Evolutionary conservation across 2,888 invertebrate species (phyloP).

Genomic region (Petrophora chlorosata): DNA sequence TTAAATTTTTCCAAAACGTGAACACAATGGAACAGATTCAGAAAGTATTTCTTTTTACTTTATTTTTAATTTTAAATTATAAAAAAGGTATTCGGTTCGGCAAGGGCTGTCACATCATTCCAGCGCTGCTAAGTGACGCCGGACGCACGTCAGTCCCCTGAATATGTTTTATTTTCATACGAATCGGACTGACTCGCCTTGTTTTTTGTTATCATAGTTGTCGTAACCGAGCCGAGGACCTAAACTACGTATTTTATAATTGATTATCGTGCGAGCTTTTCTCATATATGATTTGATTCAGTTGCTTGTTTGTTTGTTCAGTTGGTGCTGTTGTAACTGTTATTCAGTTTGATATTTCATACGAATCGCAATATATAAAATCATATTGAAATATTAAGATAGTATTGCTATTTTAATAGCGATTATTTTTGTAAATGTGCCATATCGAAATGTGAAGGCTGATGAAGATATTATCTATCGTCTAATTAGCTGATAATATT

Average conservation of each 20-base stretch:
- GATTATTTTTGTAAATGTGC: neutral
- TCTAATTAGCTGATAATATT: constrained; percentile 24
- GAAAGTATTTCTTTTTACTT: constrained; percentile 65
- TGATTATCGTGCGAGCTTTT: constrained; percentile 47
- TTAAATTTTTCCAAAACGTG: constrained; percentile 83
- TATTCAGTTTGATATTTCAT: constrained; percentile 10
- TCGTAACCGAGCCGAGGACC: constrained; percentile 66
- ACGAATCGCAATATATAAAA: too few species aligned
- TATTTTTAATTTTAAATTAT: constrained; percentile 75
- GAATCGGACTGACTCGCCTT: constrained; percentile 72
- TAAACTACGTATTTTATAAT: constrained; percentile 66
- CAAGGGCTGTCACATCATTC: constrained; percentile 83
- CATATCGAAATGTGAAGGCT: constrained; percentile 20
- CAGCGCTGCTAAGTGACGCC: constrained; percentile 83
- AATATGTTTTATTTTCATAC: constrained; percentile 81
- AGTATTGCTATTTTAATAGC: constrained; percentile 8
- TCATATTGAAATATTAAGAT: too few species aligned
- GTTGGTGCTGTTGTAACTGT: too few species aligned
- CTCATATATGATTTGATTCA: constrained; percentile 27
- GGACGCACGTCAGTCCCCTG: constrained; percentile 80
- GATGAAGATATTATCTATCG: constrained; percentile 10
- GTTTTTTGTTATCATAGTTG: constrained; percentile 80
- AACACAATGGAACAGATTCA: constrained; percentile 83
- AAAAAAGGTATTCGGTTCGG: constrained; percentile 80
- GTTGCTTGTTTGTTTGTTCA: too few species aligned